Evolutionary conservation across 1,140 invertebrate species (phyloP), one percentile per base, ranked within the genome.

Genomic region (Potamilus streckersoni): DNA sequence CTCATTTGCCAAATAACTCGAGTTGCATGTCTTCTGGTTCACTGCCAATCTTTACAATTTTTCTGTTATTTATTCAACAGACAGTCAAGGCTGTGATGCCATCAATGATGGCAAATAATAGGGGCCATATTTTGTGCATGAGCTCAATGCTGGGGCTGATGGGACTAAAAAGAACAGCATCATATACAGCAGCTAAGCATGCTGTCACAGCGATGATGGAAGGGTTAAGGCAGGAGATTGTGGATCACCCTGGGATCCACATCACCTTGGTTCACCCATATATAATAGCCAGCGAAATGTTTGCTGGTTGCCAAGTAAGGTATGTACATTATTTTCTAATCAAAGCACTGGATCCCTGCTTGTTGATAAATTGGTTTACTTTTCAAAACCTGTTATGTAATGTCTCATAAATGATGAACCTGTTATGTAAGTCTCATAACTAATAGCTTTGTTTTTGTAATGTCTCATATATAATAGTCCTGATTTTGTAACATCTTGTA

Each of bases 111-210:
- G 79, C 88, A 23, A 91, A 92, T 19, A 95, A 96, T 85, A 92
- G 93, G 71, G 98, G 98, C 0, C 98, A 99, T 83, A 95, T 99
- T 76, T 96, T 99, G 0, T 97, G 96, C 1, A 94, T 99, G 72
- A 80, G 78, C 59, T 86, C 85, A 23, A 61, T 84, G 69, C 75
- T 86, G 3, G 85, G 85, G 5, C 66, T 84, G 3, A 75, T 82
- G 72, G 83, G 80, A 27, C 65, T 85, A 20, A 80, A 76, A n/a
- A 79, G 78, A 20, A 79, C 80, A 2, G 77, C 74, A 56, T 83
- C 83, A 60, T 86, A 86, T 60, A 59, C 74, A n/a, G 79, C 80
- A 49, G 81, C 85, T n/a, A 86, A 86, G 75, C 82, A 79, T 82
- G 83, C 80, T 16, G n/a, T 75, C 17, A 79, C 80, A 23, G 75